A percentile compares a stretch with the other conserved stretches of the same genome.
Conservation (phyloP, 92 coral and sea anemone genomes). For the Paragorgia papillata region DNA sequence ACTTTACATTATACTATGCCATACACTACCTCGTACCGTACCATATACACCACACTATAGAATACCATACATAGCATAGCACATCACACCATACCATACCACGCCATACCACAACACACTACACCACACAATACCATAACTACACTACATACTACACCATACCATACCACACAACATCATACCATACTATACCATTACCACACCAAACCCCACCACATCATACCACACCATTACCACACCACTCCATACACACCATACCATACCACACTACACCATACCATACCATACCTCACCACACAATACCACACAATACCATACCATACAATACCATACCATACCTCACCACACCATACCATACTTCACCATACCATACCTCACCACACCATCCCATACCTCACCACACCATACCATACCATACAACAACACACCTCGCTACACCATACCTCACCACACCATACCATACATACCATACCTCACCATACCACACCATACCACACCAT, state of each 20-base stretch:
- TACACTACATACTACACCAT: slow-evolving; percentile 1
- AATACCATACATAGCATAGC: neutral
- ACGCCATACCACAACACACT: neutral
- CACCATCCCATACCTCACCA: slow-evolving; percentile 19
- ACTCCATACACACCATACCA: slow-evolving; percentile 16
- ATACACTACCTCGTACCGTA: neutral
- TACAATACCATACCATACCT: too few relatives aligned
- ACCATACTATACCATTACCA: slow-evolving; percentile 13
- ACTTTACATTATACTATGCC: neutral
- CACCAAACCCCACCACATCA: neutral
- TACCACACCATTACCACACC: too few relatives aligned
- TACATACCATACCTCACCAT: slow-evolving; percentile 12
- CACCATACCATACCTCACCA: slow-evolving; percentile 14
- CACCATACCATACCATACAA: slow-evolving; percentile 24
- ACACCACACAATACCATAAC: slow-evolving; percentile 3
- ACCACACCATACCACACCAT: slow-evolving; percentile 13
- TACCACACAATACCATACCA: too few relatives aligned
- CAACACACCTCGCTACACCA: too few relatives aligned
- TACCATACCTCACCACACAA: slow-evolving; percentile 4
- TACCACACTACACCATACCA: slow-evolving; percentile 22
- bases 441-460: slow-evolving; percentile 10
- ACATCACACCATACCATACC: slow-evolving; percentile 11
- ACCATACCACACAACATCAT: too few relatives aligned
- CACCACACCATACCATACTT: slow-evolving; percentile 4
- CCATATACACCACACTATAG: neutral